Base-by-base conservation (phyloP, 2,888 invertebrate genomes). In the Andrena camellia region DNA sequence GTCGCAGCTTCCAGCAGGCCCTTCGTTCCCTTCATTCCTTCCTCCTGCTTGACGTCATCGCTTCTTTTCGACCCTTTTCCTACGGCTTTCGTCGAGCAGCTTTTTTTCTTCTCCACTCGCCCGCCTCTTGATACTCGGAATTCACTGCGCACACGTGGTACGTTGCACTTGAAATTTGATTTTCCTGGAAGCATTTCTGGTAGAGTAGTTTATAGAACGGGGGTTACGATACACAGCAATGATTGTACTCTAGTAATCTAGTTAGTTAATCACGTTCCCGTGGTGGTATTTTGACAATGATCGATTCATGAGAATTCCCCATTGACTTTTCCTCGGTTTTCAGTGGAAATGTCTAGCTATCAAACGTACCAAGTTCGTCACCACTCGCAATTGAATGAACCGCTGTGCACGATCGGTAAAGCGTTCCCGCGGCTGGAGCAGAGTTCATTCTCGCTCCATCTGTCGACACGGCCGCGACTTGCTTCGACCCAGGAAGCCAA, bases 1-100 rank as follows among this genome's bases (percentile, higher is more conserved):
- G 83, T 78, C 57, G 33, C 75, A 54, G 72, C 63, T 63, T 66
- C 78, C 68, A 67, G 23, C 29, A 29, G 60, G 42, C 42, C 66
- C 77, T 60, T 63, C 76, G 26, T 33, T 75, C 62, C 60, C 54
- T 26, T 72, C 78, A 8, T 77, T 64, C 73, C 50, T 70, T 8
- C 59, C 52, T 74, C 42, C 70, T 52, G 23, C 26, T 59, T 50
- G n/a, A 17, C 48, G 54, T 54, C 57, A 10, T 23, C 50, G 20
- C 31, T 54, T 57, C 63, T 73, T 59, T 59, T 42, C 23, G 13
- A 48, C 33, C 66, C 57, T 57, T 10, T 57, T 57, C 13, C 42
- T 8, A 26, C 35, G 57, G 17, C 35, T 42, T 42, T 42, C 42
- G 17, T 20, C 31, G 5, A 5, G 7, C 0, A 10, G 48, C 33